Conservation (phyloP, 2,113 vertebrate species). For the Nothocercus nigrocapillus region DNA sequence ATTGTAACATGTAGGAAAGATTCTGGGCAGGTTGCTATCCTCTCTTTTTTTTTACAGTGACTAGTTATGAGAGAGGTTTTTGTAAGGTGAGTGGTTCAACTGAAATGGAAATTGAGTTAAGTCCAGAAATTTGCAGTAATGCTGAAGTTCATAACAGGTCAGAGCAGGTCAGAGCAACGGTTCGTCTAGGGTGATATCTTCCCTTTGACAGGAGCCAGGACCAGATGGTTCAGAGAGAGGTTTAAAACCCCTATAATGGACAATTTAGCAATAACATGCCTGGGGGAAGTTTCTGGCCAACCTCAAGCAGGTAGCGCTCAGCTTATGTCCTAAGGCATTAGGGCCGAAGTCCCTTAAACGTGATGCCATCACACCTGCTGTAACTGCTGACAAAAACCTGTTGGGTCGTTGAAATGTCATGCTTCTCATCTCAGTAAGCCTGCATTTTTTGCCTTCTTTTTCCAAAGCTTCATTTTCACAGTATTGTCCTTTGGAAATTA, state of each 20-base stretch:
- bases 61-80: neutral
- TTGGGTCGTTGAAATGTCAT: neutral
- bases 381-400: neutral
- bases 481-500: neutral
- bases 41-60: neutral
- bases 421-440: neutral
- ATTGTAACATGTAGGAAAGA: neutral
- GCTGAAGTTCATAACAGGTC: neutral
- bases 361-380: neutral
- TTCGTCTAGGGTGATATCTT: neutral
- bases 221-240: conserved; percentile 36
- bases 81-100: neutral
- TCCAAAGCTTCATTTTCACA: neutral
- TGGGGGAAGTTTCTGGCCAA: neutral
- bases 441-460: neutral
- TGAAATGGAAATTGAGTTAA: conserved; percentile 23
- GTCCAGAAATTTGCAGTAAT: neutral
- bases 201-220: conserved; percentile 15
- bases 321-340: neutral
- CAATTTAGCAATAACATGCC: neutral
- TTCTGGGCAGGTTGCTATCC: neutral
- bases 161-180: neutral
- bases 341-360: neutral
- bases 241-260: neutral
- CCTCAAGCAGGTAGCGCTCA: neutral